These are phyloP conservation scores for Sphenopsis melanotis DNA, from an alignment of 2,797 vertebrate genomes.

Conservation along the genomic window DNA sequence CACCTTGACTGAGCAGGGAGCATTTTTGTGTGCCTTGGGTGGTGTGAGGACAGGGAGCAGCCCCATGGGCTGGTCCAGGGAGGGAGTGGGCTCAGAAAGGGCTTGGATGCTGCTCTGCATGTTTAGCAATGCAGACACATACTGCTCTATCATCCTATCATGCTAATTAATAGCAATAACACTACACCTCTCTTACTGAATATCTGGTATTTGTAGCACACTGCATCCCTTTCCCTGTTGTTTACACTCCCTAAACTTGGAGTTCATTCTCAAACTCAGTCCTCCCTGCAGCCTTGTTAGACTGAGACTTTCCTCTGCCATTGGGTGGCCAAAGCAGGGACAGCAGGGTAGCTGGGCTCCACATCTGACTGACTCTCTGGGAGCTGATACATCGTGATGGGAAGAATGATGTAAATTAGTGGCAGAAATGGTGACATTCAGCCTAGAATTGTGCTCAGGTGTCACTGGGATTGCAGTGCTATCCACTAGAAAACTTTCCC, in stretches of 20 bases:
- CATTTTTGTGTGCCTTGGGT: rapidly evolving
- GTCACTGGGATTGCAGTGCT: not conserved
- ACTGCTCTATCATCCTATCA: not conserved
- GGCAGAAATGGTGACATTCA: not conserved
- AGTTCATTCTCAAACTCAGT: not conserved
- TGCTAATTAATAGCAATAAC: not conserved
- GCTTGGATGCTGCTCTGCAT: not conserved
- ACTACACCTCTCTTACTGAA: not conserved
- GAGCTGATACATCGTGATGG: not conserved
- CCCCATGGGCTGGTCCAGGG: not conserved
- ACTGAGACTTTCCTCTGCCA: not conserved
- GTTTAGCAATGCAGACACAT: not conserved
- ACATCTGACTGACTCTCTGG: not conserved
- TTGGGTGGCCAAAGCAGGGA: not conserved
- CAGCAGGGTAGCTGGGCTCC: not conserved
- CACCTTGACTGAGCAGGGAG: not conserved
- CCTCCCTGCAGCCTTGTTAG: not conserved
- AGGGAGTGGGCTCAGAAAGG: not conserved
- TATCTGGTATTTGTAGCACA: not conserved
- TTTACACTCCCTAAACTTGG: not conserved
- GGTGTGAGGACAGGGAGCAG: not conserved
- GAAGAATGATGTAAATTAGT: not conserved
- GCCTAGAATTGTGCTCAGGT: not conserved
- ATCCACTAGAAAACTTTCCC: not conserved
- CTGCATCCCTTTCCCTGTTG: rapidly evolving